Percentiles rank a stretch among this genome's conserved stretches.
These are phyloP conservation scores for Acheta domesticus DNA, from an alignment of 2,888 invertebrate genomes.

Conservation along the genomic window DNA sequence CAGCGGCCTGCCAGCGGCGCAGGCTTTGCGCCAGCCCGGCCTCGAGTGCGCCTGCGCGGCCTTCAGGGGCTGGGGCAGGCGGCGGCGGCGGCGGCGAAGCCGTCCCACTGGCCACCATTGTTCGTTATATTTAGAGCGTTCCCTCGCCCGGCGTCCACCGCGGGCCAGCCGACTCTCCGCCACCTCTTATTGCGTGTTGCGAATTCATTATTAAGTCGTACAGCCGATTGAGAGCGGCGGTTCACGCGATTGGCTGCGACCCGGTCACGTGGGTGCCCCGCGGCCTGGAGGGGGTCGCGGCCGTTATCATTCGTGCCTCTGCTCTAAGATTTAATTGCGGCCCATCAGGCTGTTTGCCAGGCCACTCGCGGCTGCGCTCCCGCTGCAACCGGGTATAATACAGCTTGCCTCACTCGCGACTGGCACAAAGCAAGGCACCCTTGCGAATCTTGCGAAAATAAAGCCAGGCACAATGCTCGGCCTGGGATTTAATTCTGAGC, in stretches of 20 bases:
- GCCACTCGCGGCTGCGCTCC: neutral
- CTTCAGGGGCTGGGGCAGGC: no score
- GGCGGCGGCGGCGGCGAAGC: neutral
- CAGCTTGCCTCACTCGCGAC: neutral
- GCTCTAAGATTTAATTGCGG: neutral
- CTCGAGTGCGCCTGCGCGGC: no score
- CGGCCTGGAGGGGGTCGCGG: neutral
- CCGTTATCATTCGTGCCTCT: neutral
- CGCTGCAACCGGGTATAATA: neutral
- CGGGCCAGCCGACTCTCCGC: neutral
- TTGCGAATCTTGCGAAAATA: constrained; percentile 1
- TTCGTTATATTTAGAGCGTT: neutral
- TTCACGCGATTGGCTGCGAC: neutral
- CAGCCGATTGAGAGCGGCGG: neutral
- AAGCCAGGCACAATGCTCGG: neutral
- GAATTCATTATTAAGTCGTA: constrained; percentile 18
- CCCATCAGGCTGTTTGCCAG: neutral
- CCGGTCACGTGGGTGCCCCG: neutral
- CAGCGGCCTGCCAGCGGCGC: no score
- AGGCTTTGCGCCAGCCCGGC: no score
- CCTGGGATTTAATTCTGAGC: neutral
- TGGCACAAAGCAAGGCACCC: neutral
- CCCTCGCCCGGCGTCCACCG: no score
- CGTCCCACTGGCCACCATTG: neutral
- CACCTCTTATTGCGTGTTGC: constrained; percentile 18